Base-by-base conservation (phyloP, 2,797 vertebrate genomes). In the Pangasius djambal region DNA sequence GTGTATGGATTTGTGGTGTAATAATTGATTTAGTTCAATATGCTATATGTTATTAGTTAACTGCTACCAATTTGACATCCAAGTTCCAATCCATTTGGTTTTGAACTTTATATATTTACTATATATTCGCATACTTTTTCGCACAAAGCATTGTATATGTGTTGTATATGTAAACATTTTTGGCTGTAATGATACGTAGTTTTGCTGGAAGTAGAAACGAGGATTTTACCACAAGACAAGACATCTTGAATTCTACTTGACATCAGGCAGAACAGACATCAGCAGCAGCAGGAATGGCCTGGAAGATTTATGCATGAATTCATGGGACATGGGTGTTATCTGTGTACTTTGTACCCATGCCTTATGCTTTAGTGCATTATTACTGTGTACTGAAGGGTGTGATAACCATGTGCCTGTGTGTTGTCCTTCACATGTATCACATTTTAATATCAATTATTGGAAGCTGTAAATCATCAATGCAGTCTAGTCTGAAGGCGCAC, bases 251-350 rank as follows among this genome's bases (percentile, higher is more conserved):
- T 0, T 69, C n/a, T 69, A 13, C 5, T 70, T 70, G 15, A 34
- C 31, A 70, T 94, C 92, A 94, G 91, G 90, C 90, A 88, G 93
- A 94, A 94, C 92, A 92, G 92, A 94, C 92, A 93, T 94, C 94
- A 95, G 94, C 93, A 94, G 94, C 91, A 90, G 75, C 74, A 90
- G 89, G 90, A 89, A 94, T 93, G 88, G 89, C 87, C 89, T 91
- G 92, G 89, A 95, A 93, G 91, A 95, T 89, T 40, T 88, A 89
- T 91, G 90, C 89, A 88, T 52, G 16, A 59, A 83, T 61, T 59
- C 44, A 44, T 44, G 6, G 61, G 22, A 93, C 91, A 91, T 91
- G 91, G 89, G 89, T 31, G 44, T 77, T 52, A 25, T 79, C 18
- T 22, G 31, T 59, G 83, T 31, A 69, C 28, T 31, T 31, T 78